Conservation (phyloP, 2,113 vertebrate species). For the Centropus unirufus region DNA sequence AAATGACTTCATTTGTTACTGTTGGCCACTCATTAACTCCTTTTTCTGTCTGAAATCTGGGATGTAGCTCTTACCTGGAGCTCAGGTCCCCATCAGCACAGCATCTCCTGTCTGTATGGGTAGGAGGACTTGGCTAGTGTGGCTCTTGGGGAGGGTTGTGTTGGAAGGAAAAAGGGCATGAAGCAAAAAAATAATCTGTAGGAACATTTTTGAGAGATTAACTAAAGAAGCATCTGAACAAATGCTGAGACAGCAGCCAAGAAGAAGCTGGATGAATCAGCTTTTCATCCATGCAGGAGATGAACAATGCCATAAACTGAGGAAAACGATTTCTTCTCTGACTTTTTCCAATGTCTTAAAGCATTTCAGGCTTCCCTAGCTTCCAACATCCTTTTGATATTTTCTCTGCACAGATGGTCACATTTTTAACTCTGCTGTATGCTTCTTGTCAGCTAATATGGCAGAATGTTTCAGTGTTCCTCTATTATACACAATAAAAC, state of each 20-base stretch:
- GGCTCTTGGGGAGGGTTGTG: not conserved
- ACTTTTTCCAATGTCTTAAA: not conserved
- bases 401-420: not conserved
- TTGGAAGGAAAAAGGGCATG: not conserved
- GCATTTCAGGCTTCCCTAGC: not conserved
- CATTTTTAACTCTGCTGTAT: not conserved
- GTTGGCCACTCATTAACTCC: slow-evolving; percentile 15
- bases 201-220: not conserved
- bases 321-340: not conserved
- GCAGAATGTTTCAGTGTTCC: not conserved
- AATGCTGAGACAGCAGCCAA: not conserved
- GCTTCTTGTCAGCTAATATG: not conserved
- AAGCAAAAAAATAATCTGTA: not conserved
- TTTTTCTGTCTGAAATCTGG: not conserved
- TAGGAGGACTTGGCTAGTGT: not conserved
- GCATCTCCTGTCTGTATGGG: not conserved
- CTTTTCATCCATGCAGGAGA: not conserved
- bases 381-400: not conserved
- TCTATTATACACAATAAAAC: not conserved
- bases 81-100: not conserved
- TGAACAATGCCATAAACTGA: not conserved
- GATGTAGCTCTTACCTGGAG: not conserved
- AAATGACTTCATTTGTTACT: slow-evolving; percentile 47
- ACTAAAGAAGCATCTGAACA: not conserved
- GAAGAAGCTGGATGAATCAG: not conserved